phyloP scores from a whole-genome alignment of 2,113 vertebrate genomes.

The Paralichthys olivaceus region DNA sequence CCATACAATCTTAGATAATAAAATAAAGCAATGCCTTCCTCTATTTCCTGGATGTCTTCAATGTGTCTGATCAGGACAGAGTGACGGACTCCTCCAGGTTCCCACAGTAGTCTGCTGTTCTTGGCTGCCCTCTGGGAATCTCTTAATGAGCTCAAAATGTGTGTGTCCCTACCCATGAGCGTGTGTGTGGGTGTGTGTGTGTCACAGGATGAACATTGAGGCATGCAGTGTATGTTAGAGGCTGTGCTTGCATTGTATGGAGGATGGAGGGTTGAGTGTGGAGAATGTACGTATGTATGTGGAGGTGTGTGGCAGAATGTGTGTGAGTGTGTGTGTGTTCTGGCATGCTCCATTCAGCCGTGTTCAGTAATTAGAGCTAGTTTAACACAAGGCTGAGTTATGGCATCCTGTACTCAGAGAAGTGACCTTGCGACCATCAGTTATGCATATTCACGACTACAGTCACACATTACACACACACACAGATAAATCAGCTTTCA shows the following conservation, averaged over 20 bases:
- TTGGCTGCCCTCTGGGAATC: slow-evolving; percentile 64
- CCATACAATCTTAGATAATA: too few relatives aligned
- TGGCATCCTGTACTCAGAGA: not conserved
- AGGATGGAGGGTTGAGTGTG: slow-evolving; percentile 8
- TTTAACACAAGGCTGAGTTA: not conserved
- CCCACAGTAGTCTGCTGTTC: slow-evolving; percentile 48
- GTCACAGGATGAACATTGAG: slow-evolving; percentile 28
- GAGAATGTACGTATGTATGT: slow-evolving; percentile 4
- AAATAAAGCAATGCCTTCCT: not conserved
- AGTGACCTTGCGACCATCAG: not conserved
- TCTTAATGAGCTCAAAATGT: slow-evolving; percentile 62
- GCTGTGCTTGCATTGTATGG: slow-evolving; percentile 16
- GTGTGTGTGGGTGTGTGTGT: slow-evolving; percentile 15
- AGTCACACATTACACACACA: not conserved
- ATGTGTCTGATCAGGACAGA: slow-evolving; percentile 36
- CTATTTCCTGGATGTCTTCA: slow-evolving; percentile 3
- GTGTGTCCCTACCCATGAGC: slow-evolving; percentile 10
- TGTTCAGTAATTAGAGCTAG: too few relatives aligned
- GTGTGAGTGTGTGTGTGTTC: slow-evolving; percentile 15
- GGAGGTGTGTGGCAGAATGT: not conserved
- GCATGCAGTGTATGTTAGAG: slow-evolving; percentile 20
- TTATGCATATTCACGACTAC: too few relatives aligned
- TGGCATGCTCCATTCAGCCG: too few relatives aligned
- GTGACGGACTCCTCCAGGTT: slow-evolving; percentile 43
- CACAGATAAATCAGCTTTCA: too few relatives aligned